Base-by-base conservation (phyloP, 2,888 invertebrate genomes). In the Leucophenga montana region DNA sequence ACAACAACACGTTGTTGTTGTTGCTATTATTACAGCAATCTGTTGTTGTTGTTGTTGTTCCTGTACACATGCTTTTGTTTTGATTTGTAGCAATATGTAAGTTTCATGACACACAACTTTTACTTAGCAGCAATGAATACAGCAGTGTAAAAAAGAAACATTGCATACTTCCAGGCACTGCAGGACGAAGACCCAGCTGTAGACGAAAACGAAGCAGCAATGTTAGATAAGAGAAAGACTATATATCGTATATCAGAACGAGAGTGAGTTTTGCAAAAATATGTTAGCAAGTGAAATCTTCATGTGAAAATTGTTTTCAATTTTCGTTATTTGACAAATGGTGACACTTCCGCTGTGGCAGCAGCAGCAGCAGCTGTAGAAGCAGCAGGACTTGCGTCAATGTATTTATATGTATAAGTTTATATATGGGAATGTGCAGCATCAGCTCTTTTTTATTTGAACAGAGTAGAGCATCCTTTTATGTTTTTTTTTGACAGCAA, bases 301-400 rank as follows among this genome's bases (percentile, higher is more conserved):
- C 75, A 77, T 76, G 80, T 81, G 85, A 79, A 85, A 85, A 85
- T 85, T 85, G 85, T 85, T 85, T 85, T 85, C 86, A 85, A 85
- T 85, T 85, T 85, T 85, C 85, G 84, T 84, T 85, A 85, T 85
- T 85, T 85, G 85, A 85, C 85, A 85, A 85, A 85, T 85, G 85
- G 82, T 85, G 86, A 85, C 85, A 85, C 84, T 84, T 85, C 85
- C 80, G 79, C 78, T 82, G 82, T 77, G 84, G 75, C 77, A 79
- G 66, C 39, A 61, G 44, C n/a, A 44, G 44, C 9, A 39, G 18
- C 18, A 33, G 14, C 39, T 39, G 16, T 39, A 61, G 61, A 39
- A 27, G 33, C 39, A 48, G 57, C 70, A 66, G 66, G 14, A 50
- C 5, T 14, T n/a, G 53, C 44, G 46, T 27, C 69, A 53, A 76